A percentile compares a stretch with the other conserved stretches of the same genome.
These are phyloP conservation scores for Tiliacea aurago DNA, from an alignment of 2,888 invertebrate genomes.

Conservation along the genomic window DNA sequence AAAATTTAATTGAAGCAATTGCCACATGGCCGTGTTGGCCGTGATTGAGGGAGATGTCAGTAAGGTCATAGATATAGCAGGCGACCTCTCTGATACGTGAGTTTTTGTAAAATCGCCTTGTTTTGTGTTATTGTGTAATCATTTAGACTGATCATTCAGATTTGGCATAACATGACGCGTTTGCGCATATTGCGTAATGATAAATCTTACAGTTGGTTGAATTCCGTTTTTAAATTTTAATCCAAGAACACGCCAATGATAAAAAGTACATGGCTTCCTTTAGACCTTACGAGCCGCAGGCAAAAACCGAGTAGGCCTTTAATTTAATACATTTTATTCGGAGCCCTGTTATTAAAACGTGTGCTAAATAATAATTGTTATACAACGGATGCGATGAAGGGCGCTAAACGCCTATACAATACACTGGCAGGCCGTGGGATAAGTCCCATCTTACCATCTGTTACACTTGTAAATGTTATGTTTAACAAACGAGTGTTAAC, in stretches of 20 bases:
- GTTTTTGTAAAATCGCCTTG: constrained; percentile 32
- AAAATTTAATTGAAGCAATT: constrained; percentile 62
- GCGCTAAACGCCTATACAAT: constrained; percentile 20
- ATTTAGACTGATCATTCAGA: constrained; percentile 1
- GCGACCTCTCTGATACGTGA: constrained; percentile 57
- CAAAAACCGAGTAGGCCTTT: constrained; percentile 35
- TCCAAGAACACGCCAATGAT: constrained; percentile 1
- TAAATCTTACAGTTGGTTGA: background rate
- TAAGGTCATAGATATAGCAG: constrained; percentile 69
- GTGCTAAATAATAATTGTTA: constrained; percentile 53
- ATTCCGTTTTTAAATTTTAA: constrained; percentile 10
- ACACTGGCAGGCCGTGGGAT: constrained; percentile 31
- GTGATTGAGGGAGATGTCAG: constrained; percentile 61
- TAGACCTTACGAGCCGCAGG: constrained; percentile 13
- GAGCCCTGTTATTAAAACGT: constrained; percentile 38
- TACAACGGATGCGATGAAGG: constrained; percentile 34
- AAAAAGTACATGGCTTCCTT: constrained; percentile 14
- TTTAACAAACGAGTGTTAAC: constrained; percentile 2
- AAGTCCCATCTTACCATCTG: constrained; percentile 8
- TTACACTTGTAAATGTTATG: constrained; percentile 4
- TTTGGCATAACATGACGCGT: constrained; percentile 6
- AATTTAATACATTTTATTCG: constrained; percentile 38
- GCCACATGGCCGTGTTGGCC: constrained; percentile 58
- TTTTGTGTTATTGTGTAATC: constrained; percentile 18
- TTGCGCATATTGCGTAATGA: background rate